Base-by-base conservation (phyloP, 2,888 invertebrate genomes). In the Oscheius sp. region DNA sequence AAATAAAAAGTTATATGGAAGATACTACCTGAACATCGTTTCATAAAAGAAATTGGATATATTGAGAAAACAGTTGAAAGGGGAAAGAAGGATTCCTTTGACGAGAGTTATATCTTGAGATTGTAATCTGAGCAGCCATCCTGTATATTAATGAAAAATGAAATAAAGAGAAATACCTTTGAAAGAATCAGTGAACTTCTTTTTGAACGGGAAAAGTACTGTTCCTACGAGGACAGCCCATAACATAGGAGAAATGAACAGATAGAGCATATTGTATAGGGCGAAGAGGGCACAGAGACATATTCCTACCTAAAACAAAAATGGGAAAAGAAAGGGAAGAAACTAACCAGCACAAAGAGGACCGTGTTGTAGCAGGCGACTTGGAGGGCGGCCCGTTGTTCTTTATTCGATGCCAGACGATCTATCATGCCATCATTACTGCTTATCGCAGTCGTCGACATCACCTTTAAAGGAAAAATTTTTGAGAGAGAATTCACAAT, bases 181-280 rank as follows among this genome's bases (percentile, higher is more conserved):
- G 30, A 72, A 67, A 9, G 49, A 56, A 20, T 91, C 91, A 0
- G 94, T 91, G 49, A 95, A 87, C 66, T 90, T 91, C 71, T 92
- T 90, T 87, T 97, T 97, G 85, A 95, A 92, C 0, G 97, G 97
- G 87, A 95, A 94, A n/a, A 97, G 89, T 41, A 95, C 92, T 0
- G 95, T 94, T n/a, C 98, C 98, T 82, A 95, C 93, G 33, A 98
- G 89, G 67, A 95, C 89, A 0, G 97, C 95, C 97, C 97, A 98
- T 79, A 96, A 90, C 63, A 98, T 87, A 0, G 97, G 95, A 78
- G 93, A 92, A 36, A 97, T 67, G 63, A 86, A 86, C 81, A 85
- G 83, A 70, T 81, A 80, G 62, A 86, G 54, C 78, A 86, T 80
- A 36, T 82, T 90, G 87, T 92, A 94, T 6, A 94, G 89, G 1